These are phyloP conservation scores for Takifugu rubripes DNA, from an alignment of 2,797 vertebrate genomes.

Conservation along the genomic window DNA sequence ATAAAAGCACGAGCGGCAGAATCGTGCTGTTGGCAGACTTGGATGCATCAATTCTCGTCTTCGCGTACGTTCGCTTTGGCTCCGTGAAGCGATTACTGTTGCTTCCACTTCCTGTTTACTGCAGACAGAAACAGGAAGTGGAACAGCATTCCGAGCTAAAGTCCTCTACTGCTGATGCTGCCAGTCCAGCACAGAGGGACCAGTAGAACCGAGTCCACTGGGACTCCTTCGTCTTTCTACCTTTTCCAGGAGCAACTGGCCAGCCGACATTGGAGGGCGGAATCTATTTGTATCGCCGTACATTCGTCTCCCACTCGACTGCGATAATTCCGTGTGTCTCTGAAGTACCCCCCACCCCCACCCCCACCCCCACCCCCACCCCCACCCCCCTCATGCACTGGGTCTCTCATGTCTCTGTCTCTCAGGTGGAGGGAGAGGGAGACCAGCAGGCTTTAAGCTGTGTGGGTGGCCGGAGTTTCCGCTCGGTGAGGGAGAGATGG, in stretches of 20 bases:
- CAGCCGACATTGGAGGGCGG: slow-evolving; percentile 42
- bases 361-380: too few relatives aligned
- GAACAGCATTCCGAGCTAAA: slow-evolving; percentile 11
- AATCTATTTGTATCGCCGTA: slow-evolving; percentile 52
- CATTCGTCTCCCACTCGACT: slow-evolving; percentile 30
- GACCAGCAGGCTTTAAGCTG: slow-evolving; percentile 83
- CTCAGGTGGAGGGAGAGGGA: slow-evolving; percentile 82
- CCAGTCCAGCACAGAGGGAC: slow-evolving; percentile 15
- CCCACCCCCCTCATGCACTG: not conserved
- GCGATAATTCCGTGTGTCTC: slow-evolving; percentile 41
- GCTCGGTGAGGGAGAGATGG: slow-evolving; percentile 90
- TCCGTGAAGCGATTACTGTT: not conserved
- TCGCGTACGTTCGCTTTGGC: slow-evolving; percentile 5
- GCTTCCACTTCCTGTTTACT: not conserved
- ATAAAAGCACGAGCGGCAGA: not conserved
- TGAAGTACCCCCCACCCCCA: slow-evolving; percentile 15
- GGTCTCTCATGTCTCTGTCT: slow-evolving; percentile 5
- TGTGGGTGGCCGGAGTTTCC: slow-evolving; percentile 88
- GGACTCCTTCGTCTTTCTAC: not conserved
- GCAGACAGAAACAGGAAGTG: not conserved
- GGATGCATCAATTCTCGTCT: slow-evolving; percentile 3
- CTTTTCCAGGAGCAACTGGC: slow-evolving; percentile 34
- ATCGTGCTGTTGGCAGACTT: not conserved
- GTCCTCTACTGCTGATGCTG: slow-evolving; percentile 30
- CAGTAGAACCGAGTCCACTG: slow-evolving; percentile 12